phyloP scores from a whole-genome alignment of 2,113 vertebrate species.

The Indicator maculatus region DNA sequence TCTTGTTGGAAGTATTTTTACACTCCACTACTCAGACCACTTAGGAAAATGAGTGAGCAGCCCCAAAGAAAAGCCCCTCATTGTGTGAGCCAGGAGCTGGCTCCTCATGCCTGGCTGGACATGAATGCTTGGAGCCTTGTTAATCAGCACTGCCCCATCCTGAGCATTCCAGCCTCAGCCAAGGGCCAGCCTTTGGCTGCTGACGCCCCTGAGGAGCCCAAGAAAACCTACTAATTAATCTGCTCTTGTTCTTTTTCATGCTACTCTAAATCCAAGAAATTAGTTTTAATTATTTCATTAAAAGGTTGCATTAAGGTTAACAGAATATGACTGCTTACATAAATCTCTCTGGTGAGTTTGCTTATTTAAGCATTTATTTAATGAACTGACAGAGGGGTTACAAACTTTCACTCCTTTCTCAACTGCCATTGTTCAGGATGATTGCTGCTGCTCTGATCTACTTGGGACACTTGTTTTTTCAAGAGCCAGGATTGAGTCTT shows the following conservation, averaged over 20 bases:
- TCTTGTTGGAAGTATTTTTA: slow-evolving; percentile 11
- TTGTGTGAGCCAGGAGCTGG: slow-evolving; percentile 32
- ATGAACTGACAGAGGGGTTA: slow-evolving; percentile 38
- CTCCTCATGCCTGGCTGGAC: slow-evolving; percentile 68
- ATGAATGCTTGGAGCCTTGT: slow-evolving; percentile 60
- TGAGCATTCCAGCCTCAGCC: slow-evolving; percentile 45
- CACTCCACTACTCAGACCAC: slow-evolving; percentile 20
- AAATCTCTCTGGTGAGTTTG: slow-evolving; percentile 38
- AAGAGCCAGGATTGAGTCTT: neutral
- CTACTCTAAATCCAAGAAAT: slow-evolving; percentile 60
- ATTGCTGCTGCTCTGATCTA: neutral
- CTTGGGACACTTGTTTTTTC: neutral
- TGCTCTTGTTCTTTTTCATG: slow-evolving; percentile 66
- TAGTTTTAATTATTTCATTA: slow-evolving; percentile 69
- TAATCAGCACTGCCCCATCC: slow-evolving; percentile 54
- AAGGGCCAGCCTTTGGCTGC: slow-evolving; percentile 35
- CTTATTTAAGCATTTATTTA: slow-evolving; percentile 64
- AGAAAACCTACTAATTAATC: slow-evolving; percentile 68
- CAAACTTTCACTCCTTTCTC: slow-evolving; percentile 36
- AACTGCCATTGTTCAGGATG: neutral
- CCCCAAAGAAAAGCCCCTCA: slow-evolving; percentile 36
- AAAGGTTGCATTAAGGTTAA: slow-evolving; percentile 71
- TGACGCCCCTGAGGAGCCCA: slow-evolving; percentile 7
- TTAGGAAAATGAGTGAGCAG: neutral
- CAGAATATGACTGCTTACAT: slow-evolving; percentile 58